Conservation (phyloP, 1,140 invertebrate genomes). For the Rhagoletis pomonella region DNA sequence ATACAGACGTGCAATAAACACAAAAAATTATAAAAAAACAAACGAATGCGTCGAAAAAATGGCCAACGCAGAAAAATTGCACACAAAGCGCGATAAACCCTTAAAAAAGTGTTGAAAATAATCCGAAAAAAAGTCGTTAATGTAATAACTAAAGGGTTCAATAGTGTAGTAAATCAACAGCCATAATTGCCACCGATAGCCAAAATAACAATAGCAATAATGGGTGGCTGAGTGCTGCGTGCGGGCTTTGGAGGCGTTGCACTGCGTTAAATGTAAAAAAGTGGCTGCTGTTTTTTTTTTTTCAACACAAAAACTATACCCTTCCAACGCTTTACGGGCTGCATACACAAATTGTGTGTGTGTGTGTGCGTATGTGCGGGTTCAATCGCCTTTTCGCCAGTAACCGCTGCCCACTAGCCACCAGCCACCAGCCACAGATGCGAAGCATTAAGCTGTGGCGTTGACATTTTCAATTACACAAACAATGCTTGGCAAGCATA, state of each 20-base stretch:
- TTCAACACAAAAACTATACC: background rate
- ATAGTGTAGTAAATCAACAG: slow-evolving; percentile 47
- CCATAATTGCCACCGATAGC: slow-evolving; percentile 32
- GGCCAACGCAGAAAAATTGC: background rate
- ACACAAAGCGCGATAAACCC: background rate
- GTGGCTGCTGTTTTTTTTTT: background rate
- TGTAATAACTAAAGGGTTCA: slow-evolving; percentile 51
- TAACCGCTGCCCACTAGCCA: background rate
- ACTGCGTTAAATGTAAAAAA: background rate
- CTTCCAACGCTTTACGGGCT: background rate
- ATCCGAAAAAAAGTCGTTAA: slow-evolving; percentile 15
- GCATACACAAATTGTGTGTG: background rate
- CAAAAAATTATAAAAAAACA: background rate
- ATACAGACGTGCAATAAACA: background rate
- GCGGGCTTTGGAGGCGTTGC: too few relatives aligned
- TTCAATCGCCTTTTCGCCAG: slow-evolving; percentile 33
- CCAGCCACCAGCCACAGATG: background rate
- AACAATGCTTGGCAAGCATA: slow-evolving; percentile 39
- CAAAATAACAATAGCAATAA: slow-evolving; percentile 46
- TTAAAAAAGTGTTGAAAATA: slow-evolving; percentile 29
- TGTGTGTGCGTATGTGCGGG: background rate
- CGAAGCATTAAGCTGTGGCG: slow-evolving; percentile 39
- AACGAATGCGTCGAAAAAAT: background rate
- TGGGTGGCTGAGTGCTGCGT: background rate
- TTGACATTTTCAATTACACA: slow-evolving; percentile 50